phyloP scores from a whole-genome alignment of 2,113 vertebrate species.

The Ranitomeya variabilis region DNA sequence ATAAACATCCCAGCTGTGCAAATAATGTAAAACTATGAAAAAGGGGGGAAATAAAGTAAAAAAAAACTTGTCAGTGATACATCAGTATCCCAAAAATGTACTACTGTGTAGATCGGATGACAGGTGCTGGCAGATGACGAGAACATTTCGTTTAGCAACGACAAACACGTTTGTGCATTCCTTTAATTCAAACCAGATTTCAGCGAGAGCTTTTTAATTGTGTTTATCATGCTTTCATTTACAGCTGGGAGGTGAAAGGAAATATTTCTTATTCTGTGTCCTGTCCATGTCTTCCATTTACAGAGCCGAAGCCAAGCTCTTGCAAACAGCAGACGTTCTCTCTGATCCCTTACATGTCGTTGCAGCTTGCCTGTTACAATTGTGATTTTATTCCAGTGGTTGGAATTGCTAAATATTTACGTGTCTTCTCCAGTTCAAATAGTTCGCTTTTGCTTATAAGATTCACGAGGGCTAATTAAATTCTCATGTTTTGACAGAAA shows the following conservation, averaged over 20 bases:
- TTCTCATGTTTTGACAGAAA: slow-evolving; percentile 31
- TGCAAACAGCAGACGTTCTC: slow-evolving; percentile 31
- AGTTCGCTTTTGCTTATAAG: slow-evolving; percentile 6
- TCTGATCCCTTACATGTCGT: slow-evolving; percentile 9
- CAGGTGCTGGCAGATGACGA: slow-evolving; percentile 68
- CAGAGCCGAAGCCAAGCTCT: slow-evolving; percentile 18
- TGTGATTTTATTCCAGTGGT: slow-evolving; percentile 24
- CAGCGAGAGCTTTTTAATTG: slow-evolving; percentile 43
- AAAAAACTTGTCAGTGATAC: slow-evolving; percentile 65
- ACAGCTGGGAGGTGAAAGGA: slow-evolving; percentile 53
- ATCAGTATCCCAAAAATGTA: slow-evolving; percentile 62
- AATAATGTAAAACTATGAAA: slow-evolving; percentile 68
- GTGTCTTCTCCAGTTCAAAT: slow-evolving; percentile 10
- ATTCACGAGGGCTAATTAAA: slow-evolving; percentile 19
- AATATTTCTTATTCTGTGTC: slow-evolving; percentile 45
- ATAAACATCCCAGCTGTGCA: slow-evolving; percentile 72
- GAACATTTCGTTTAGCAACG: slow-evolving; percentile 63
- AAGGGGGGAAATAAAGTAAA: not conserved
- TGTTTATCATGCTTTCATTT: slow-evolving; percentile 47
- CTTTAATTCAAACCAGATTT: slow-evolving; percentile 60
- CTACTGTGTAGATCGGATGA: slow-evolving; percentile 65
- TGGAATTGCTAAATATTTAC: slow-evolving; percentile 41
- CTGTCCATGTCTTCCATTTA: slow-evolving; percentile 37
- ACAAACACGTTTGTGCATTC: slow-evolving; percentile 61
- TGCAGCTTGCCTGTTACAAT: not conserved